Evolutionary conservation across 2,888 invertebrate genomes (phyloP).

Genomic region (Trichogramma evanescens): DNA sequence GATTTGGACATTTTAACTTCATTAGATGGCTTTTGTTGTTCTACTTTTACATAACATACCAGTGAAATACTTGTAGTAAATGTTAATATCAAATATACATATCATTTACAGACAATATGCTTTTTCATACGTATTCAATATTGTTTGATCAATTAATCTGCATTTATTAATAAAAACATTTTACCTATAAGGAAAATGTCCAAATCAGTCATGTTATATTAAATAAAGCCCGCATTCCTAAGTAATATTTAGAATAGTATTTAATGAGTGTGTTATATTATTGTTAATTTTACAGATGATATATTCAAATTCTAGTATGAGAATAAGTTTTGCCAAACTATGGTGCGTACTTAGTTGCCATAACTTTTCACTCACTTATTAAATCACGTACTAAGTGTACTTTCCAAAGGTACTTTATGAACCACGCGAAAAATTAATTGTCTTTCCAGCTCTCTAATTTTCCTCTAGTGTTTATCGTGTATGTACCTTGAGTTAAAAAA

Average conservation of each 20-base stretch:
- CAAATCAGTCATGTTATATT: constrained; percentile 6
- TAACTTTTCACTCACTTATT: background rate
- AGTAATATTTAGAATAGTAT: constrained; percentile 13
- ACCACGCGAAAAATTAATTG: too few species aligned
- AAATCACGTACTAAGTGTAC: too few species aligned
- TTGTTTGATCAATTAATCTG: background rate
- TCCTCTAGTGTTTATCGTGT: too few species aligned
- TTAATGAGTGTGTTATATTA: constrained; percentile 9
- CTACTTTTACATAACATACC: background rate
- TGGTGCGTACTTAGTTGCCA: constrained; percentile 21
- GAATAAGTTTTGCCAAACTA: constrained; percentile 16
- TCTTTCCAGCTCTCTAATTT: too few species aligned
- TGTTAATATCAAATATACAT: background rate
- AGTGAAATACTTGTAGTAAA: background rate
- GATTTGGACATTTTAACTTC: too few species aligned
- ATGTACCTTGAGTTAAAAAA: too few species aligned
- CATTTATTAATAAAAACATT: background rate
- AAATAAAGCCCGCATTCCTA: constrained; percentile 15
- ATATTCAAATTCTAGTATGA: constrained; percentile 10
- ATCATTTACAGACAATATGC: background rate
- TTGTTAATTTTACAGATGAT: constrained; percentile 20
- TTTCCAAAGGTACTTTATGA: too few species aligned
- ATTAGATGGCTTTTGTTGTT: too few species aligned
- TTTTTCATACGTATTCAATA: background rate
- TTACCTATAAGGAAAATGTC: constrained; percentile 7